Conservation (phyloP, 2,113 vertebrate genomes). For the Macrotus californicus region DNA sequence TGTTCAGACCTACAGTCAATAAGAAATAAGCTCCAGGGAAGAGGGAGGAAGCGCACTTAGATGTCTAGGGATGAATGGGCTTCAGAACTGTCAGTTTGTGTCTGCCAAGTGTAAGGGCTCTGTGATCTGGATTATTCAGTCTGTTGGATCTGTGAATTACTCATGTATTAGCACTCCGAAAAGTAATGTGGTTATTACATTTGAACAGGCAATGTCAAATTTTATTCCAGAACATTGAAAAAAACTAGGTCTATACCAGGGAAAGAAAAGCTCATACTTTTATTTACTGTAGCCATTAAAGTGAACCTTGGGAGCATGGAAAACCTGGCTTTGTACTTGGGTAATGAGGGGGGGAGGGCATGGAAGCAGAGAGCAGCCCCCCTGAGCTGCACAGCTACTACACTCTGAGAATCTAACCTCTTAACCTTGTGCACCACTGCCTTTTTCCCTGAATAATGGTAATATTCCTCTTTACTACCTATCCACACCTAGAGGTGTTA, state of each 20-base stretch:
- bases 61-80: background rate
- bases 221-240: background rate
- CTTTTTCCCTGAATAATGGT: background rate
- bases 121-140: conserved; percentile 35
- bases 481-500: conserved; percentile 2
- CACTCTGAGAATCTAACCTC: background rate
- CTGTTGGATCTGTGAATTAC: background rate
- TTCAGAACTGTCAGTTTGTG: background rate
- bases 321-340: background rate
- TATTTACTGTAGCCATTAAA: background rate
- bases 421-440: background rate
- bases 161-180: background rate
- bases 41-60: background rate
- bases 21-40: background rate
- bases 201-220: background rate
- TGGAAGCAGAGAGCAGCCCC: background rate
- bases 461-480: background rate
- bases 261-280: background rate
- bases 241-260: background rate
- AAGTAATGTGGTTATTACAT: background rate
- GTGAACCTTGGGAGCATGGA: background rate
- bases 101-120: background rate
- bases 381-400: background rate
- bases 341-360: background rate
- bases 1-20: conserved; percentile 18